A percentile compares a stretch with the other conserved stretches of the same genome.
Evolutionary conservation across 2,113 vertebrate genomes (phyloP).

Genomic region (Atlantisia rogersi): DNA sequence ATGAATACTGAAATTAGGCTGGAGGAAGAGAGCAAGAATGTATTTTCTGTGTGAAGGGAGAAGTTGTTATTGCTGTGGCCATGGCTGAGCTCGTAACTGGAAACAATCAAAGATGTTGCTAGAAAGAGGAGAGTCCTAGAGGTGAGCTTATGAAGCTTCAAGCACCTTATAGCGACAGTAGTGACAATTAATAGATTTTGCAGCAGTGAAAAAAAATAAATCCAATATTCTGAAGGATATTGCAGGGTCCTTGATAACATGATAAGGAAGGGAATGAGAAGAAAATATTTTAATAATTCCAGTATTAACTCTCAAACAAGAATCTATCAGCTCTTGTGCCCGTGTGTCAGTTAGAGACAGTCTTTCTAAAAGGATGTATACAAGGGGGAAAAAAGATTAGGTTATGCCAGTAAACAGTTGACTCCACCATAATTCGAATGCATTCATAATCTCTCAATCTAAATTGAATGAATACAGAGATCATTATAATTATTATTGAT

Average conservation of each 20-base stretch:
- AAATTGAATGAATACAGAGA: slow-evolving; percentile 20
- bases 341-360: background rate
- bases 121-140: background rate
- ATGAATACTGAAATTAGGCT: background rate
- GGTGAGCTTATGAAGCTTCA: background rate
- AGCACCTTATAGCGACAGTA: background rate
- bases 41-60: background rate
- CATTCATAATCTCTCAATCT: background rate
- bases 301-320: background rate
- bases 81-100: background rate
- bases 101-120: background rate
- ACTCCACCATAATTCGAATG: background rate
- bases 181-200: background rate
- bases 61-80: background rate
- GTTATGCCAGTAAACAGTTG: background rate
- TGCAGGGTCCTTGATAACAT: background rate
- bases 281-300: background rate
- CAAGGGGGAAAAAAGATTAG: background rate
- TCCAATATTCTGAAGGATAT: background rate
- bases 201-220: background rate
- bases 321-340: background rate
- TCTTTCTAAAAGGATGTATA: background rate
- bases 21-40: background rate
- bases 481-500: slow-evolving; percentile 13
- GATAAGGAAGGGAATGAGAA: background rate